A percentile compares a stretch with the other conserved stretches of the same genome.
Conservation (phyloP, 2,888 invertebrate species). For the Penaeus monodon region DNA sequence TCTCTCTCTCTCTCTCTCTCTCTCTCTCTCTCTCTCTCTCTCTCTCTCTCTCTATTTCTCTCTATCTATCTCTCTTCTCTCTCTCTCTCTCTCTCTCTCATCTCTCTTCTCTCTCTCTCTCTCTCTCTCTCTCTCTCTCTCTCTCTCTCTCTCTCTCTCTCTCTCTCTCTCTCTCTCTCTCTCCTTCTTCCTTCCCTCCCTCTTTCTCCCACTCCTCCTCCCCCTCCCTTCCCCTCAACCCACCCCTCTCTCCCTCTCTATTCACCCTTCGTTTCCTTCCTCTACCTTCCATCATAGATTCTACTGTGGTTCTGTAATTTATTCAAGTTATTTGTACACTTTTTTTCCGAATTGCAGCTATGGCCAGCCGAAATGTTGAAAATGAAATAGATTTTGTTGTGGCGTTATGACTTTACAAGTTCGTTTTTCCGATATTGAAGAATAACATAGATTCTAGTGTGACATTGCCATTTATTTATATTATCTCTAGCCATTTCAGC, state of each 20-base stretch:
- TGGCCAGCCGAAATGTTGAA: too few relatives aligned
- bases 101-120: too few relatives aligned
- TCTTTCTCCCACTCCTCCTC: background rate
- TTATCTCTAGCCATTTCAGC: too few relatives aligned
- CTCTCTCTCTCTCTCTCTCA: too few relatives aligned
- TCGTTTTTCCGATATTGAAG: too few relatives aligned
- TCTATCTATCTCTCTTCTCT: background rate
- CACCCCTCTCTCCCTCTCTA: background rate
- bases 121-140: background rate
- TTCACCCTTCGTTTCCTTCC: background rate
- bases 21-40: conserved; percentile 12
- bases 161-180: too few relatives aligned
- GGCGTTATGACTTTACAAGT: too few relatives aligned
- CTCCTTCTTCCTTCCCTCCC: background rate
- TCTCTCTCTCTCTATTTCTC: background rate
- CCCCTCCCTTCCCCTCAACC: background rate
- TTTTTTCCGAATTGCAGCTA: too few relatives aligned
- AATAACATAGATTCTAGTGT: too few relatives aligned
- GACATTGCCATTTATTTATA: too few relatives aligned
- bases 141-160: background rate
- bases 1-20: background rate
- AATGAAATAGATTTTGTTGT: too few relatives aligned
- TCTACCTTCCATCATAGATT: background rate
- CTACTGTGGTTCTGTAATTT: background rate
- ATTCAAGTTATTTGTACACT: too few relatives aligned